phyloP scores from a whole-genome alignment of 1,140 invertebrate genomes.

The Leptestheria dahalacensis region DNA sequence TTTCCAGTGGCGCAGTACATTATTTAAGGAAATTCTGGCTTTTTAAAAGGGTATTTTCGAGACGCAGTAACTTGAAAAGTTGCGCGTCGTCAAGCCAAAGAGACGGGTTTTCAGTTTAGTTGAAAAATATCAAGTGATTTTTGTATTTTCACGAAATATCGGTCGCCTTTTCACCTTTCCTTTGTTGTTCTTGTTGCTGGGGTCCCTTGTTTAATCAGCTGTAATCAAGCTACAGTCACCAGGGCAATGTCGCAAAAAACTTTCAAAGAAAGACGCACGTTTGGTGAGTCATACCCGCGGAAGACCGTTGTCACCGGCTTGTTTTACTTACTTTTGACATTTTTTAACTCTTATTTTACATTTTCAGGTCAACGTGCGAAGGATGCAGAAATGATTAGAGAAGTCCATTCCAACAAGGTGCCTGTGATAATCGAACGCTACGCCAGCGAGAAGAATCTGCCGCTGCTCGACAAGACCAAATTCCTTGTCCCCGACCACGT shows the following conservation, averaged over 20 bases:
- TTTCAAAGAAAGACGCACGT: slow-evolving; percentile 31
- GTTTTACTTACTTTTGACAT: slow-evolving; percentile 6
- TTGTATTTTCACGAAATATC: no score
- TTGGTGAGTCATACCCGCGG: slow-evolving; percentile 25
- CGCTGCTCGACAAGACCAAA: slow-evolving; percentile 43
- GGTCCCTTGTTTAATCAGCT: neutral
- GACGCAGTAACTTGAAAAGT: neutral
- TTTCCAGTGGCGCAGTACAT: neutral
- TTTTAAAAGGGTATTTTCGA: neutral
- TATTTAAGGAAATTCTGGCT: neutral
- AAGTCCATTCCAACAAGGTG: slow-evolving; percentile 42
- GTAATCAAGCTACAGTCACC: neutral
- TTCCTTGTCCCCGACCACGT: slow-evolving; percentile 48
- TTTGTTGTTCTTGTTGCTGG: neutral
- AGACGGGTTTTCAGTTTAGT: no score
- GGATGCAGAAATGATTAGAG: slow-evolving; percentile 39
- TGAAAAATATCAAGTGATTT: no score
- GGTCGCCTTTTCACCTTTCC: neutral
- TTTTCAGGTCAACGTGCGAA: slow-evolving; percentile 36
- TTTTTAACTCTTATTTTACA: slow-evolving; percentile 14
- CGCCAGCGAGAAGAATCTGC: slow-evolving; percentile 39
- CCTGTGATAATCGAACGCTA: slow-evolving; percentile 46
- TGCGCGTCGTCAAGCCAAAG: no score
- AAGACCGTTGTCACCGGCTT: neutral
- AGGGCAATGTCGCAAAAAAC: slow-evolving; percentile 16